phyloP scores from a whole-genome alignment of 2,888 invertebrate species.

The Himalopsyche kuldschensis region DNA sequence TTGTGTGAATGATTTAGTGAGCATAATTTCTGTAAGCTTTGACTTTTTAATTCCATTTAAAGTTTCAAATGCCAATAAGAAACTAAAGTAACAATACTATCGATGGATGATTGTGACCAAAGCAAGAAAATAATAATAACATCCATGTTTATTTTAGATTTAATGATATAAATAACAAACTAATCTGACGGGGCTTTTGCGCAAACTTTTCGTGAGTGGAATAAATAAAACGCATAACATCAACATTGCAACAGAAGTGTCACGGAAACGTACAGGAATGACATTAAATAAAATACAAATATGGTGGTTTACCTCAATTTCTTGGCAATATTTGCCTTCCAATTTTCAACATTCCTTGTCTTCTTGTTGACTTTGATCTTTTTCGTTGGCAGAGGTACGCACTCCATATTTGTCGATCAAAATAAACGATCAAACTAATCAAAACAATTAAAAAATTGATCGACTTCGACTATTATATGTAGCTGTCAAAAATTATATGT shows the following conservation, averaged over 20 bases:
- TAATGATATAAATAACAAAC: too few species aligned
- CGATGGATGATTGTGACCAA: too few species aligned
- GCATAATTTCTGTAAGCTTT: too few species aligned
- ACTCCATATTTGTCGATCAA: background rate
- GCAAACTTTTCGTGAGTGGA: too few species aligned
- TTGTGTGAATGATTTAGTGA: too few species aligned
- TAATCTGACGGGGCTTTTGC: too few species aligned
- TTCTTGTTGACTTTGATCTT: background rate
- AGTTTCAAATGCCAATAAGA: too few species aligned
- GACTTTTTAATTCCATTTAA: too few species aligned
- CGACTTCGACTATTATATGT: background rate
- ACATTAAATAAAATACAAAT: background rate
- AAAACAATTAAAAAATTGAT: background rate
- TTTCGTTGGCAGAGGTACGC: background rate
- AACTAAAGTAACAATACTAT: too few species aligned
- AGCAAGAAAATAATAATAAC: too few species aligned
- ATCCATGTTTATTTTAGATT: too few species aligned
- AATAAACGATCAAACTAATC: background rate
- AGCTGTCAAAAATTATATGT: background rate
- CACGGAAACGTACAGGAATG: background rate
- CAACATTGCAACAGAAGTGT: background rate
- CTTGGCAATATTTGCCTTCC: background rate
- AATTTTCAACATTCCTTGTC: background rate
- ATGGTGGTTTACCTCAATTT: background rate
- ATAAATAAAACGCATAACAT: too few species aligned